Conservation (phyloP, 92 coral and sea anemone species). For the Pocillopora grandis region DNA sequence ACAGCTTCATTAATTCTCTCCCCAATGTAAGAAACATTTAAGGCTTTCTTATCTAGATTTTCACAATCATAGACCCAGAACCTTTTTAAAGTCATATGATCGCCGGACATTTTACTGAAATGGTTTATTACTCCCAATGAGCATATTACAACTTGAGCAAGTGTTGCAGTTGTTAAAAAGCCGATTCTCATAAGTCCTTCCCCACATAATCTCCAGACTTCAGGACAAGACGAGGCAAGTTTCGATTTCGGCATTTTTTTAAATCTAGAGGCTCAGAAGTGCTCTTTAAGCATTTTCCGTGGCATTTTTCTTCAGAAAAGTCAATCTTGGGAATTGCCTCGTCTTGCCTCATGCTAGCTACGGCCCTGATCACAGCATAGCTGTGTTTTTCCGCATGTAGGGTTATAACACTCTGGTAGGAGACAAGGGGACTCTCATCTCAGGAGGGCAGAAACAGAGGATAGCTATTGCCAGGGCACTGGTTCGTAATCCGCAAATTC, state of each 20-base stretch:
- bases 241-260: too few species aligned
- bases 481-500: constrained; percentile 78
- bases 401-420: constrained; percentile 87
- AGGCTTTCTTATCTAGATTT: neutral
- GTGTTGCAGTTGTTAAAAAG: too few species aligned
- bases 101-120: neutral
- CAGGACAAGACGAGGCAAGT: too few species aligned
- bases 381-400: constrained; percentile 23
- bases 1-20: constrained; percentile 83
- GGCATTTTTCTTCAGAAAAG: too few species aligned
- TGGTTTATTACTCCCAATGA: too few species aligned
- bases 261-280: too few species aligned
- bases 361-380: neutral
- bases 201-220: too few species aligned
- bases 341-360: too few species aligned
- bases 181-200: too few species aligned
- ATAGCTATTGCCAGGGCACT: constrained; percentile 95
- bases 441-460: constrained; percentile 95
- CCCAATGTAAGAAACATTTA: constrained; percentile 67
- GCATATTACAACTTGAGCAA: too few species aligned
- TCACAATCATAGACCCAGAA: neutral
- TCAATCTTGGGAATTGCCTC: too few species aligned
- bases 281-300: too few species aligned
- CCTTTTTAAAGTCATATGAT: neutral
- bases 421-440: constrained; percentile 86